These are phyloP conservation scores for Antechinus flavipes DNA, from an alignment of 2,113 vertebrate genomes.

Conservation along the genomic window DNA sequence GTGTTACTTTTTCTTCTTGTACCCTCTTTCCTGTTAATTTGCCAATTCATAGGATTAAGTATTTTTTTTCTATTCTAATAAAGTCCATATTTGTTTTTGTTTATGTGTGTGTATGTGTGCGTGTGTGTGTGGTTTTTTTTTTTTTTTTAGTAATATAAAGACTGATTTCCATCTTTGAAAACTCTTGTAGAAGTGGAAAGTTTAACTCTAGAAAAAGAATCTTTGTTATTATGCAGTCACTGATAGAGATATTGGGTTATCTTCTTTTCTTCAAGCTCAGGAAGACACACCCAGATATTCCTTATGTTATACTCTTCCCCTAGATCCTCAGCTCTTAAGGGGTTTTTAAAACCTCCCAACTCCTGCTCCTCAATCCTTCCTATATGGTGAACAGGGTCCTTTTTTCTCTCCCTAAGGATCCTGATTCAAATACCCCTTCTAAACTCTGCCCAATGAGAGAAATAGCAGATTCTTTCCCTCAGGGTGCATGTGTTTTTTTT, in stretches of 20 bases:
- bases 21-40: not conserved
- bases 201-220: not conserved
- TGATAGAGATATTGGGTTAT: not conserved
- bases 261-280: not conserved
- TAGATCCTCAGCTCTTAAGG: too few relatives aligned
- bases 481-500: too few relatives aligned
- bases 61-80: not conserved
- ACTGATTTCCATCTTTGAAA: not conserved
- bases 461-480: too few relatives aligned
- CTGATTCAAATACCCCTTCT: too few relatives aligned
- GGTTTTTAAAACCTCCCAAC: too few relatives aligned
- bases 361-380: too few relatives aligned
- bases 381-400: too few relatives aligned
- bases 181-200: not conserved
- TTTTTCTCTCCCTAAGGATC: too few relatives aligned
- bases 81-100: constrained; percentile 3
- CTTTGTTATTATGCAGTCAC: not conserved
- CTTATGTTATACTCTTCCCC: not conserved
- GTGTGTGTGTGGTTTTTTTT: too few relatives aligned
- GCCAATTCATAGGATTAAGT: not conserved
- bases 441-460: too few relatives aligned
- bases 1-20: not conserved
- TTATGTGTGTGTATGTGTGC: not conserved
- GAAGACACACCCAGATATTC: not conserved
- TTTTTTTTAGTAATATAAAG: not conserved